These are phyloP conservation scores for human DNA, from an alignment of 2,113 vertebrate genomes.

Conservation along the genomic window GRCh38 chr9:101844001-101844500, in stretches of 20 bases:
- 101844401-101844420: constrained; percentile 47
- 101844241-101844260: background rate
- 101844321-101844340: background rate
- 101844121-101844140: constrained; percentile 7
- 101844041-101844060: background rate
- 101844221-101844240: background rate
- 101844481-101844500: constrained; percentile 58
- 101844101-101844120: background rate
- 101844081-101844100: background rate
- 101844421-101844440: constrained; percentile 5
- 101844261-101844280: background rate
- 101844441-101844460: background rate
- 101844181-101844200: background rate
- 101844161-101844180: background rate
- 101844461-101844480: constrained; percentile 14
- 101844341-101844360: background rate
- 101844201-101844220: background rate
- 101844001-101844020: constrained; percentile 30
- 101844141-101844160: background rate
- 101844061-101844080: background rate
- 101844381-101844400: constrained; percentile 12
- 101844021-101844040: background rate
- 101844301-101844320: background rate
- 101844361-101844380: constrained; percentile 32
- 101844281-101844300: background rate